Evolutionary conservation across 2,113 vertebrate species (phyloP), one percentile per base, ranked within the genome.

Genomic region (Chloropsis hardwickii): DNA sequence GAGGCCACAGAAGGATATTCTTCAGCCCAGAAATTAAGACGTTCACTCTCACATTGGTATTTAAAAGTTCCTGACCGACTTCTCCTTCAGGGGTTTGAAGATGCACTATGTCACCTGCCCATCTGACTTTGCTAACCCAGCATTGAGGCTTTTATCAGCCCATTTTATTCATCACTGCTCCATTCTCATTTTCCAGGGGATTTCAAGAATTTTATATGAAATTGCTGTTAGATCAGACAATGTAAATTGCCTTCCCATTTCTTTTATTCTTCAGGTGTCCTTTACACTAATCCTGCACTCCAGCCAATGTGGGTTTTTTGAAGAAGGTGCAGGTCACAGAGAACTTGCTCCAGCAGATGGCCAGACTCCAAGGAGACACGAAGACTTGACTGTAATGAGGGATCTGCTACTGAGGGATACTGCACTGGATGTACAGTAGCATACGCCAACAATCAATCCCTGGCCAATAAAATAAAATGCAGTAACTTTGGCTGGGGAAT

Each of bases 71-170:
- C 21, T 73, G 40, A 65, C 14, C 54, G 87, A 2, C 14, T 62
- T 62, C 10, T 79, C 6, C 29, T 71, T 82, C 29, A 71, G 61
- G 10, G 39, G 7, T 50, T 62, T 88, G 42, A 79, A 40, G 25
- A 74, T 8, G 4, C 0, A 1, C 6, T 53, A 3, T 53, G 7
- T 37, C 19, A 66, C 9, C 39, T 76, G 10, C 25, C 8, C 64
- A 19, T 67, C 5, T 51, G 71, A 45, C 16, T 90, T 60, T 37
- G 39, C 7, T 45, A 79, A 82, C 25, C 5, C 19, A 54, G 16
- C 29, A 92, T 9, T 50, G 71, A 82, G 12, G 18, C 5, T 88
- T 86, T 83, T 72, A 80, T 64, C 29, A 67, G 28, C 18, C 18
- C 27, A 27, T 69, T 47, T 17, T 56, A 40, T 73, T 65, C 18